Conservation (phyloP, 1,140 invertebrate species). For the Colletes latitarsis region DNA sequence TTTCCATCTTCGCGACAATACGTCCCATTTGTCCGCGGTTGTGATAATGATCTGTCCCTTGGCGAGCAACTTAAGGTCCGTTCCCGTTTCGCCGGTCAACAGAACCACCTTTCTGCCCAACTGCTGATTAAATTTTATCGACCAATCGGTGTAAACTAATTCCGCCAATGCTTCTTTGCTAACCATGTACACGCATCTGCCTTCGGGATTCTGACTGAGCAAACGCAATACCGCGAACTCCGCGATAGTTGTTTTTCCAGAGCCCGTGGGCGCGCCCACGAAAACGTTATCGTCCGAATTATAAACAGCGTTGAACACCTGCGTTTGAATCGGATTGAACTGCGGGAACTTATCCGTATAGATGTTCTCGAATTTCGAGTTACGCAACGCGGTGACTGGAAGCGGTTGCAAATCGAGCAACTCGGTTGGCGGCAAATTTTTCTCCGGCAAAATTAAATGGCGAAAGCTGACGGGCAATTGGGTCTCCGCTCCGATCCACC, state of each 20-base stretch:
- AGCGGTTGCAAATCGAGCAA: slow-evolving; percentile 98
- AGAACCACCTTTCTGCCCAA: slow-evolving; percentile 95
- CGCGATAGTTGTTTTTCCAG: slow-evolving; percentile 97
- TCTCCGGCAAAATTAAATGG: slow-evolving; percentile 98
- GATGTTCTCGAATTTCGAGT: slow-evolving; percentile 91
- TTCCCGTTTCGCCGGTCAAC: slow-evolving; percentile 98
- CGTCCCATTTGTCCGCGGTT: slow-evolving; percentile 99
- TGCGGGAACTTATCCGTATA: slow-evolving; percentile 94
- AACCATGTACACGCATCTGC: slow-evolving; percentile 95
- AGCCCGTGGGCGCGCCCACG: slow-evolving; percentile 98
- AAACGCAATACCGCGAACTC: slow-evolving; percentile 97
- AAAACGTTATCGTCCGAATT: slow-evolving; percentile 99
- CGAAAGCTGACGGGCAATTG: slow-evolving; percentile 98
- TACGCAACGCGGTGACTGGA: slow-evolving; percentile 92
- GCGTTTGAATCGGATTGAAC: slow-evolving; percentile 99
- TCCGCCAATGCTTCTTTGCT: slow-evolving; percentile 96
- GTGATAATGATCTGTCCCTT: slow-evolving; percentile 97
- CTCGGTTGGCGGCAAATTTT: slow-evolving; percentile 98
- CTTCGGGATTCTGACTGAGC: slow-evolving; percentile 88
- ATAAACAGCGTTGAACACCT: slow-evolving; percentile 99
- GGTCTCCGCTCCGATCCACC: slow-evolving; percentile 96
- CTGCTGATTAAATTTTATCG: slow-evolving; percentile 90
- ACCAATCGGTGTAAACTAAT: slow-evolving; percentile 95
- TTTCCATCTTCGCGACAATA: slow-evolving; percentile 98
- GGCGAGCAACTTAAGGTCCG: slow-evolving; percentile 95